Evolutionary conservation across 2,797 vertebrate species (phyloP).

Genomic region (Microctenopoma stevenorrisi): DNA sequence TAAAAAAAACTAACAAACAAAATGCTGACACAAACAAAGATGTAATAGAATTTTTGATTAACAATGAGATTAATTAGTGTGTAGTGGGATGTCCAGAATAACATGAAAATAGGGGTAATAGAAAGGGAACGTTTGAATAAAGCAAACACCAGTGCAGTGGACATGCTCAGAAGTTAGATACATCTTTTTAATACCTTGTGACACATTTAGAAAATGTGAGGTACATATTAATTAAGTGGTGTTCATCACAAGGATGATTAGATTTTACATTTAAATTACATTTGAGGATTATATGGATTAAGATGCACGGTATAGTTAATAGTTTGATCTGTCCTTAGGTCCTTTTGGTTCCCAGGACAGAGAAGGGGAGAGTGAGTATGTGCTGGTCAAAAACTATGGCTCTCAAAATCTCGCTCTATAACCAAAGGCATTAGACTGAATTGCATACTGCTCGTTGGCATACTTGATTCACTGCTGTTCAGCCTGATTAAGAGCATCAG

Average conservation of each 20-base stretch:
- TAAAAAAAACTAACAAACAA: background rate
- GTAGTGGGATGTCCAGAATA: background rate
- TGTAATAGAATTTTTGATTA: too few relatives aligned
- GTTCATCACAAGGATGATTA: background rate
- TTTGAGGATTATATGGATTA: too few relatives aligned
- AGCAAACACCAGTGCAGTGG: too few relatives aligned
- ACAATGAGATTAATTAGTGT: too few relatives aligned
- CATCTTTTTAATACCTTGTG: background rate
- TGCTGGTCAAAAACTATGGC: too few relatives aligned
- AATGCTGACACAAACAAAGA: too few relatives aligned
- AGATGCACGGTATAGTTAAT: too few relatives aligned
- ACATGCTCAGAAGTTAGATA: background rate
- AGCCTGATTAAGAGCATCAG: conserved; percentile 37
- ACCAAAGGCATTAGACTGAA: background rate
- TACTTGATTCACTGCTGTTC: conserved; percentile 13
- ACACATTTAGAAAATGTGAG: background rate
- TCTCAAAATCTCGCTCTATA: too few relatives aligned
- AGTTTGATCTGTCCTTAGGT: too few relatives aligned
- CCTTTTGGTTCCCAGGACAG: background rate
- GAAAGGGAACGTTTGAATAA: too few relatives aligned
- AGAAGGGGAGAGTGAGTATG: background rate
- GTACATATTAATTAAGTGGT: background rate
- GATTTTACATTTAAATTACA: background rate
- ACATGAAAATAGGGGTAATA: too few relatives aligned
- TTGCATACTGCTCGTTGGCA: background rate